Base-by-base conservation (phyloP, 2,113 vertebrate species). In the Danionella cerebrum region DNA sequence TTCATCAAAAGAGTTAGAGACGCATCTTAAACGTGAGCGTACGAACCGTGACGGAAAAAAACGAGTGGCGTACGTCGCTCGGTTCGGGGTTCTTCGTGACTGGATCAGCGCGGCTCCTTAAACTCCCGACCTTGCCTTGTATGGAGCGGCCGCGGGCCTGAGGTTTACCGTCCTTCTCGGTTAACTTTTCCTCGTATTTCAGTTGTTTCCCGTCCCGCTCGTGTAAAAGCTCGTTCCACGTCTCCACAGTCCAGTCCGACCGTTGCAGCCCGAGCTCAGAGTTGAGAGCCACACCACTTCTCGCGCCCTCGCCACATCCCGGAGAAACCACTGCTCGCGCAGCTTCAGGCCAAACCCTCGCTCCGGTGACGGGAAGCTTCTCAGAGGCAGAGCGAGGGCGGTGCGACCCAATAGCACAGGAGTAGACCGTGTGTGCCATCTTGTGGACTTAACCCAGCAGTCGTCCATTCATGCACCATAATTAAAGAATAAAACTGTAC, bases 81-180 rank as follows among this genome's bases (percentile, higher is more conserved):
- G 47, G 25, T 57, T 51, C 71, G 22, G 35, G 19, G 5, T 42
- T 70, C 68, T 54, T 71, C 42, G 41, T 60, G 62, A 66, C 21
- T 51, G 19, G 67, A 64, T 63, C 48, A 63, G 10, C 39, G 14
- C 22, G 22, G n/a, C 48, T 73, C 39, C 65, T 25, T 53, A 58
- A 67, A 51, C 14, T 67, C 36, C 72, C 66, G 73, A 71, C 69
- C 73, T 75, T 75, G 47, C 53, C 67, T 45, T 45, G 42, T 10
- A 67, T 25, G 50, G 50, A 58, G 36, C 22, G 21, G 16, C 45
- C 24, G 16, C 12, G 14, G 10, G 22, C 16, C 6, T 36, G n/a
- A 22, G 8, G 29, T 70, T 24, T 48, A 54, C 14, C 50, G 54
- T 18, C 25, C 29, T n/a, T 44, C 9, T 25, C 14, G 18, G 41